Conservation (phyloP, 2,888 invertebrate species). For the Onchidella celtica region DNA sequence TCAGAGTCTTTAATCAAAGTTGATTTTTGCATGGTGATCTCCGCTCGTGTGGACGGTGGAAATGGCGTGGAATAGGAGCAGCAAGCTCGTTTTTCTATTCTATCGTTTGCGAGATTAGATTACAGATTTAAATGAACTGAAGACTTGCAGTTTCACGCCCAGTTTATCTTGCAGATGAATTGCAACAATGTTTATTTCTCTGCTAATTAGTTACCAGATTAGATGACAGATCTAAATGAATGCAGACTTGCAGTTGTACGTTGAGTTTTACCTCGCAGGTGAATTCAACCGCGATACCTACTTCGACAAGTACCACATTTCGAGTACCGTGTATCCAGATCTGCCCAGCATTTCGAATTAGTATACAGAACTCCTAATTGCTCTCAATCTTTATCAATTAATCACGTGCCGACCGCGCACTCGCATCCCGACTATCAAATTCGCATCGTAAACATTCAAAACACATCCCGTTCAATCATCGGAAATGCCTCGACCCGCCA, state of each 20-base stretch:
- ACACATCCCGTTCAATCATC: slow-evolving; percentile 52
- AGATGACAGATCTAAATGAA: too few species aligned
- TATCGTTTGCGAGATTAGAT: too few species aligned
- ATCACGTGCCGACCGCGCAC: slow-evolving; percentile 34
- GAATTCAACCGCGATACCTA: not conserved
- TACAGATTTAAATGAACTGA: too few species aligned
- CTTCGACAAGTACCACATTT: not conserved
- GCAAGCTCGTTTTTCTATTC: too few species aligned
- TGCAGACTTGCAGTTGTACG: too few species aligned
- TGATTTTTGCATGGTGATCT: too few species aligned
- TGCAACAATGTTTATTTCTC: not conserved
- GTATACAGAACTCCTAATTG: slow-evolving; percentile 38
- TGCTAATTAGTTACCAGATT: not conserved
- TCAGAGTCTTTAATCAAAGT: too few species aligned
- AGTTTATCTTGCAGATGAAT: too few species aligned
- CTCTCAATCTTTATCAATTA: slow-evolving; percentile 49
- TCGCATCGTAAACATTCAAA: slow-evolving; percentile 53
- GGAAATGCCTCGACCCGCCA: slow-evolving; percentile 36
- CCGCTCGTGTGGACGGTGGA: too few species aligned
- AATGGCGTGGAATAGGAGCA: too few species aligned
- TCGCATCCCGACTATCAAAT: slow-evolving; percentile 50
- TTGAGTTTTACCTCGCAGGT: not conserved
- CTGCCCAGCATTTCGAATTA: slow-evolving; percentile 36
- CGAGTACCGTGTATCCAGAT: slow-evolving; percentile 6
- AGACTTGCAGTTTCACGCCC: too few species aligned